These are phyloP conservation scores for Ennomos fuscantarius DNA, from an alignment of 2,888 invertebrate genomes.

Conservation along the genomic window DNA sequence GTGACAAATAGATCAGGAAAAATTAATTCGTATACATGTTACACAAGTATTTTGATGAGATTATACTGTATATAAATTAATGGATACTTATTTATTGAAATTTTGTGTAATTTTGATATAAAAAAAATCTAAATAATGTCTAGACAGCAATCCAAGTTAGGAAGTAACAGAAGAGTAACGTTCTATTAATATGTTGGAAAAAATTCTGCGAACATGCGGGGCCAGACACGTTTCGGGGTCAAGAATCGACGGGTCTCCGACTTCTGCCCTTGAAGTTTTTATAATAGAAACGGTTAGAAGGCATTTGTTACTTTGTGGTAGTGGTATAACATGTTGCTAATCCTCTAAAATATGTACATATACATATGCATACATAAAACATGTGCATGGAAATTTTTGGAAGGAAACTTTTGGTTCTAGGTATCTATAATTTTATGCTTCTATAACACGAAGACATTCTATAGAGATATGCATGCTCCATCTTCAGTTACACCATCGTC, in stretches of 20 bases:
- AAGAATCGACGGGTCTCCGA: conserved; percentile 76
- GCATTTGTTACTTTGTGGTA: conserved; percentile 36
- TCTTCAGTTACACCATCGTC: too few species aligned
- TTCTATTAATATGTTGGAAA: conserved; percentile 47
- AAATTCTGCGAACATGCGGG: conserved; percentile 45
- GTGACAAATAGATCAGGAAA: conserved; percentile 21
- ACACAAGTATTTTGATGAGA: too few species aligned
- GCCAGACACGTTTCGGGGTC: conserved; percentile 65
- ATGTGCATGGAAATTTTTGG: conserved; percentile 29
- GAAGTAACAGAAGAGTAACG: conserved; percentile 47
- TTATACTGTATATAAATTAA: neutral
- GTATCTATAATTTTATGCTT: neutral
- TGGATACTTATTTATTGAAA: neutral
- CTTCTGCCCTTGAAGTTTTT: conserved; percentile 77
- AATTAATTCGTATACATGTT: neutral
- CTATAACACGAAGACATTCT: too few species aligned
- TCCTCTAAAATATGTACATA: conserved; percentile 40
- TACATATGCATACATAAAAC: too few species aligned
- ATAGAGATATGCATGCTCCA: too few species aligned
- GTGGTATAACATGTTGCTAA: conserved; percentile 39
- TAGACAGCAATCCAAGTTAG: conserved; percentile 26
- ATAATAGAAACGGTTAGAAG: conserved; percentile 58
- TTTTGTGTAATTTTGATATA: neutral
- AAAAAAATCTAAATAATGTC: conserved; percentile 13
- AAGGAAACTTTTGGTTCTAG: neutral